Evolutionary conservation across 2,888 invertebrate genomes (phyloP), one percentile per base, ranked within the genome.

Genomic region (Heliconius ethilla): DNA sequence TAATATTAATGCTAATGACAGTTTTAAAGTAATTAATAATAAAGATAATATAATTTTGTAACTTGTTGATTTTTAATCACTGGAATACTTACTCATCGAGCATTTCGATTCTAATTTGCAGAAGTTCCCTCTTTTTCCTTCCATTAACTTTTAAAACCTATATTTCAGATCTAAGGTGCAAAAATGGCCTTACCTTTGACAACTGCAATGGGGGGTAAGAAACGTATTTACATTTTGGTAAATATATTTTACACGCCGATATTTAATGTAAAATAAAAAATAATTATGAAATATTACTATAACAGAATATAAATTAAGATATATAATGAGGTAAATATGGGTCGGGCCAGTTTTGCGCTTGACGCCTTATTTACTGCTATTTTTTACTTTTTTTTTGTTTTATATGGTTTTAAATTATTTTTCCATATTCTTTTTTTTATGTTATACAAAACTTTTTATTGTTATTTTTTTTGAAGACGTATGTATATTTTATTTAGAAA

Each of bases 111-210:
- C 2, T 7, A 9, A 69, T 40, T n/a, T 5, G 10, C 29, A 67
- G 37, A n/a, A 33, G 27, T 18, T 11, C 51, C 22, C 22, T 51
- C 55, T 33, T 33, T 33, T n/a, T n/a, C 63, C 25, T 62, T 37
- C 25, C 33, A 63, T 40, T 74, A 74, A 74, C 37, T 25, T 25
- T 25, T 25, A 63, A 72, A 74, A 74, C 73, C 37, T 74, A 33
- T 74, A 74, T 74, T 74, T 74, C 73, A 74, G 73, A 74, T 74
- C 73, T 40, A 59, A 37, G 62, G 73, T 74, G 73, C 73, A 74
- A 74, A 74, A 74, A 74, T 74, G 73, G 73, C 73, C 73, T 74
- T 74, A 74, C 73, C 73, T 74, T 74, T 74, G 73, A 74, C 73
- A 74, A 62, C 73, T 62, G 40, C 40, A 74, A 74, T 74, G 62